phyloP scores from a whole-genome alignment of 2,797 vertebrate species.

The Potorous gilbertii region DNA sequence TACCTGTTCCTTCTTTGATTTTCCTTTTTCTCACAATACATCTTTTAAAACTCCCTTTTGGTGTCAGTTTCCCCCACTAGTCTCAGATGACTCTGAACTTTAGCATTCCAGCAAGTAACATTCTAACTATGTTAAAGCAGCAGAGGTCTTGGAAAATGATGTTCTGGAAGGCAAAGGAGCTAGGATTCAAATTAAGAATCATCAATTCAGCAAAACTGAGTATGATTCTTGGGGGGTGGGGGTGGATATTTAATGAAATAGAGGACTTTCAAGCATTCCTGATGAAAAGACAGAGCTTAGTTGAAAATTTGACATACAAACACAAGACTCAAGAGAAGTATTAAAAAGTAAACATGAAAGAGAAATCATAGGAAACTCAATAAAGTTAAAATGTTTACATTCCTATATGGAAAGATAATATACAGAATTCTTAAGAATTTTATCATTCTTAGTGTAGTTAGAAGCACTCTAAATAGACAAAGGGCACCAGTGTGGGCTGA shows the following conservation, averaged over 20 bases:
- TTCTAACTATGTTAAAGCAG: background rate
- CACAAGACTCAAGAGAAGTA: too few species aligned
- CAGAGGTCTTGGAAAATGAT: background rate
- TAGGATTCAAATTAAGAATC: background rate
- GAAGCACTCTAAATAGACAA: too few species aligned
- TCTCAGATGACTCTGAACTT: background rate
- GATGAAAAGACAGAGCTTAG: too few species aligned
- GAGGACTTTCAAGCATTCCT: background rate
- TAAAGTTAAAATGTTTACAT: too few species aligned
- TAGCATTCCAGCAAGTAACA: background rate
- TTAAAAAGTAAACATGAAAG: too few species aligned
- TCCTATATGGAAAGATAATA: too few species aligned
- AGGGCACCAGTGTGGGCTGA: too few species aligned
- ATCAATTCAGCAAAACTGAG: background rate
- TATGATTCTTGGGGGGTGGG: background rate
- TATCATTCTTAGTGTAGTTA: too few species aligned
- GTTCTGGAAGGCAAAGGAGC: background rate
- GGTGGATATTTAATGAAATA: background rate
- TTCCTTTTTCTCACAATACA: background rate
- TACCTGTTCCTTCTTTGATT: background rate
- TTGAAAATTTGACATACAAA: too few species aligned
- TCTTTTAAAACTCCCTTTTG: background rate
- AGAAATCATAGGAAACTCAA: too few species aligned
- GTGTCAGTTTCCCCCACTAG: background rate
- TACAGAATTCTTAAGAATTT: too few species aligned